phyloP scores from a whole-genome alignment of 64 coral and sea anemone genomes.

The Stichodactyla mertensii region DNA sequence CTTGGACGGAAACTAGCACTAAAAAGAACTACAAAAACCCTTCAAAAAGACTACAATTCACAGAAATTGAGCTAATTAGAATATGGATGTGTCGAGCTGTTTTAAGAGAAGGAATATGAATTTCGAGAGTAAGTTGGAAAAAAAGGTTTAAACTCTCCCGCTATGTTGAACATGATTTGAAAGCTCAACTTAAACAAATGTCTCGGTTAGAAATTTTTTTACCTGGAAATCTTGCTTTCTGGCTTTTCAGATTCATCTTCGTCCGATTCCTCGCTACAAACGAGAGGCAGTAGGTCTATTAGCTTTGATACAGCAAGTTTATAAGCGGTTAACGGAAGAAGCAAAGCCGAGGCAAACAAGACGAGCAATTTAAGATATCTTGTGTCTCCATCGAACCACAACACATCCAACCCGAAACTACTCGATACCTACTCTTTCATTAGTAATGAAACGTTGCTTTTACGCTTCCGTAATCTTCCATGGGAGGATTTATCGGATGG shows the following conservation, averaged over 20 bases:
- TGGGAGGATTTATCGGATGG: constrained; percentile 52
- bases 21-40: background rate
- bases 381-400: constrained; percentile 3
- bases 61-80: background rate
- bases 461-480: constrained; percentile 48
- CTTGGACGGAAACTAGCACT: background rate
- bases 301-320: background rate
- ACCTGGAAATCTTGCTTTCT: constrained; percentile 60
- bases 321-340: background rate
- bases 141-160: background rate
- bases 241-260: constrained; percentile 56
- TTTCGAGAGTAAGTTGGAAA: background rate
- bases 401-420: background rate
- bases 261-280: constrained; percentile 55
- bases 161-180: constrained; percentile 18
- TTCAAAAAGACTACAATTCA: background rate
- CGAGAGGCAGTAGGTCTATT: background rate
- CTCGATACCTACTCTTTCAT: constrained; percentile 55
- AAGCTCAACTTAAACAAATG: background rate
- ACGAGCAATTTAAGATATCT: background rate
- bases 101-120: constrained; percentile 4
- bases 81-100: background rate
- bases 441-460: constrained; percentile 41
- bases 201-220: background rate
- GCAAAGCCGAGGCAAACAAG: background rate